Base-by-base conservation (phyloP, 1,140 invertebrate species). In the Dreissena rostriformis region DNA sequence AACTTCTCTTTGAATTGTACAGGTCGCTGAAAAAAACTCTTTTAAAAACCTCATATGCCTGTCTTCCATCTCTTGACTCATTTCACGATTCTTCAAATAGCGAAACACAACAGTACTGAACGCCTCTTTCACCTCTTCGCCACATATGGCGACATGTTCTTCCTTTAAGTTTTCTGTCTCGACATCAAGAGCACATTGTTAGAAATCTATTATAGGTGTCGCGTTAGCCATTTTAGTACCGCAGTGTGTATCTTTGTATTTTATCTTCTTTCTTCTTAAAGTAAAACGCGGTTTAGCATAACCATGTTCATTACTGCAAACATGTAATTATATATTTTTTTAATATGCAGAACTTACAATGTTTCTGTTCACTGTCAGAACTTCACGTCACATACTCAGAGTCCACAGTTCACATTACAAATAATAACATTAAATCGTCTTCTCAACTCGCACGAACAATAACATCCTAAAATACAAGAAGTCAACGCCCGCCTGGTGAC, bases 21-120 rank as follows among this genome's bases (percentile, higher is more conserved):
- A 61, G 82, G 75, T 53, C 78, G 68, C 26, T 61, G 11, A 51
- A 87, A 87, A n/a, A 39, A 87, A 87, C 6, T 78, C 39, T 29
- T 19, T 67, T 14, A 82, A 85, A 10, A 68, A 53, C 28, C 19
- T 15, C n/a, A 73, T 78, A 53, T 82, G 78, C 72, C 67, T 71
- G 11, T 82, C 79, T 22, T 71, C 57, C n/a, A 80, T 19, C 15
- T 68, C 28, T 22, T 74, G 71, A 22, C 39, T 24, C 10, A 80
- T 82, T 10, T 82, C 86, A 61, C 84, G 78, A 29, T 86, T 86
- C 73, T 84, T 84, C 26, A 84, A n/a, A 52, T 86, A 86, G 29
- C 82, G 84, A 67, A 86, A 86, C 39, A 82, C 86, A 26, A 82
- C 67, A 15, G 67, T 70, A n/a, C 57, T 26, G 2, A 86, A 78